Evolutionary conservation across 2,113 vertebrate genomes (phyloP).

Genomic region (Leptobrachium leishanense): DNA sequence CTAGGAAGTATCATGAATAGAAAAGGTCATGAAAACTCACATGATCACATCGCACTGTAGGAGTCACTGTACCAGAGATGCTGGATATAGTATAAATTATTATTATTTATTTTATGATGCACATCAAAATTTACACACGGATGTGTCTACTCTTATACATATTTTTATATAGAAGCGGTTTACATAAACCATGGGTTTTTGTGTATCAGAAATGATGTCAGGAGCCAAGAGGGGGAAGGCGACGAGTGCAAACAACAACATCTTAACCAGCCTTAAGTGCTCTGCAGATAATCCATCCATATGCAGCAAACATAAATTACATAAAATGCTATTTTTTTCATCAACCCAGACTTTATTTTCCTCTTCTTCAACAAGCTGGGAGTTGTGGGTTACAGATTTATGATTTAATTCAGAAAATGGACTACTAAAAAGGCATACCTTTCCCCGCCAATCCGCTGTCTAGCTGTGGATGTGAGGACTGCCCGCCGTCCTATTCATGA

Average conservation of each 20-base stretch:
- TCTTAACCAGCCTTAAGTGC: slow-evolving; percentile 77
- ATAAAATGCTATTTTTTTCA: slow-evolving; percentile 78
- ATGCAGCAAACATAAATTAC: slow-evolving; percentile 78
- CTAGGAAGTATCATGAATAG: too few species aligned
- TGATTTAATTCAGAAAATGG: slow-evolving; percentile 85
- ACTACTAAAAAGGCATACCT: slow-evolving; percentile 75
- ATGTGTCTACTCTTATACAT: too few species aligned
- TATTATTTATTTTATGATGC: too few species aligned
- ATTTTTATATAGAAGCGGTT: too few species aligned
- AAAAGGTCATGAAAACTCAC: too few species aligned
- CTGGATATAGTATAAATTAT: too few species aligned
- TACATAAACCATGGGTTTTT: not conserved
- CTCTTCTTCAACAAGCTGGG: slow-evolving; percentile 67
- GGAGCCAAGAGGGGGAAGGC: slow-evolving; percentile 19
- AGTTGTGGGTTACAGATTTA: slow-evolving; percentile 74
- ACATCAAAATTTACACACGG: too few species aligned
- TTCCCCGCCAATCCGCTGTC: slow-evolving; percentile 70
- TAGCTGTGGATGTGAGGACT: slow-evolving; percentile 66
- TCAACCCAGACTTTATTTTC: slow-evolving; percentile 69
- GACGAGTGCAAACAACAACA: slow-evolving; percentile 66
- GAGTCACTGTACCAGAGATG: too few species aligned
- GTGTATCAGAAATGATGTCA: not conserved
- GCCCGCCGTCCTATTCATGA: slow-evolving; percentile 55
- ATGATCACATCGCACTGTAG: too few species aligned
- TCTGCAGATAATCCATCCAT: slow-evolving; percentile 79